Percentiles rank a stretch among this genome's conserved stretches.
Evolutionary conservation across 2,797 vertebrate species (phyloP).

Genomic region (Muscicapa comitata): DNA sequence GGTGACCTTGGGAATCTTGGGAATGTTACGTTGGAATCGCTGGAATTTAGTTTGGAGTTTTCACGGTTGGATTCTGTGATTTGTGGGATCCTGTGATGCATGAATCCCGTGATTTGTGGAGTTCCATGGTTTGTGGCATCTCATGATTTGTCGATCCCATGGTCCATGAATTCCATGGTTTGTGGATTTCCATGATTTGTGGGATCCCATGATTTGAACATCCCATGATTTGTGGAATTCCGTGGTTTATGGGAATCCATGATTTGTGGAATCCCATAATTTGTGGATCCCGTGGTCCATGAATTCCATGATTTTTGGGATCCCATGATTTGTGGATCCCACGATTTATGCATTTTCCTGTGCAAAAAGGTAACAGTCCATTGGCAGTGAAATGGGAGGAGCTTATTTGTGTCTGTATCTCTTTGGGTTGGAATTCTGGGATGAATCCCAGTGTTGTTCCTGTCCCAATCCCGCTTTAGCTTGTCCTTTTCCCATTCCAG

Average conservation of each 20-base stretch:
- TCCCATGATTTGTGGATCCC: background rate
- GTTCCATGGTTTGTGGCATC: accelerated
- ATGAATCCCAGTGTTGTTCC: accelerated
- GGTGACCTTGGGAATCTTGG: too few relatives aligned
- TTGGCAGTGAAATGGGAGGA: background rate
- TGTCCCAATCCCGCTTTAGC: background rate
- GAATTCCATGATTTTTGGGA: background rate
- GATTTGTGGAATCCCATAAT: background rate
- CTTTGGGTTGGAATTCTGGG: background rate
- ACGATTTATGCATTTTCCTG: accelerated
- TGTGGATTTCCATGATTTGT: too few relatives aligned
- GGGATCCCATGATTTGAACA: too few relatives aligned
- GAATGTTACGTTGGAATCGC: accelerated
- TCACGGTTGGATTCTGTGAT: accelerated
- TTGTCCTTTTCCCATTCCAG: slow-evolving; percentile 65
- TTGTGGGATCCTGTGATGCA: too few relatives aligned
- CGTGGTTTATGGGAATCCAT: background rate
- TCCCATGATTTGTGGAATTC: background rate
- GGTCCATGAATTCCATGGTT: background rate
- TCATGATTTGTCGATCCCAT: accelerated
- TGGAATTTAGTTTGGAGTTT: background rate
- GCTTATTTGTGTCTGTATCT: accelerated
- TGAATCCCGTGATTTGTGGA: too few relatives aligned
- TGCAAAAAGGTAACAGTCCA: background rate
- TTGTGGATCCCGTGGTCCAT: accelerated